A percentile compares a stretch with the other conserved stretches of the same genome.
These are phyloP conservation scores for Cremastobaeus sp. DNA, from an alignment of 2,888 invertebrate species.

Conservation along the genomic window DNA sequence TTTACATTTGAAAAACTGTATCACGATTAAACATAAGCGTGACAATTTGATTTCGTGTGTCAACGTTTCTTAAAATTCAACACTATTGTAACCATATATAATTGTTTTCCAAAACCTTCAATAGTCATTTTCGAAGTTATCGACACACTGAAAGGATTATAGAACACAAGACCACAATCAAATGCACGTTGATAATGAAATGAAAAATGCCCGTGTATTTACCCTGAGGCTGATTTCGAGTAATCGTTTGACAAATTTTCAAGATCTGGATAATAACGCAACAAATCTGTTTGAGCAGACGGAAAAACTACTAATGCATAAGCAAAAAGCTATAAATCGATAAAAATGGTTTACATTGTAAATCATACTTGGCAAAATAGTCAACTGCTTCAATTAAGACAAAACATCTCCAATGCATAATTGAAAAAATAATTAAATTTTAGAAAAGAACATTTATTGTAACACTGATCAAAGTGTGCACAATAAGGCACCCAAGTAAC, in stretches of 20 bases:
- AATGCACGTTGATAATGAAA: conserved; percentile 49
- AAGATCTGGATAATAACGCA: conserved; percentile 11
- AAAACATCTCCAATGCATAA: conserved; percentile 17
- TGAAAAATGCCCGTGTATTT: conserved; percentile 53
- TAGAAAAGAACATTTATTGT: not conserved
- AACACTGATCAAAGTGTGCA: too few relatives aligned
- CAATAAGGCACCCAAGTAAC: too few relatives aligned
- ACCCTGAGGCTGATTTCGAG: conserved; percentile 48
- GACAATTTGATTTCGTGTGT: too few relatives aligned
- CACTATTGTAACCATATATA: too few relatives aligned
- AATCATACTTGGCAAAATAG: conserved; percentile 11
- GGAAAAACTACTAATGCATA: too few relatives aligned
- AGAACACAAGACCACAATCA: conserved; percentile 33
- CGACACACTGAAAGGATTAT: conserved; percentile 20
- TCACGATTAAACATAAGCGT: not conserved
- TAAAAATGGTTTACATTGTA: too few relatives aligned
- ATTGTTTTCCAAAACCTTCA: too few relatives aligned
- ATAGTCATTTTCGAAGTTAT: too few relatives aligned
- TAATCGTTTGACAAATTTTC: conserved; percentile 20
- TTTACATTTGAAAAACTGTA: not conserved
- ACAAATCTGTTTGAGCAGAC: conserved; percentile 48
- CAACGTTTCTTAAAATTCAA: too few relatives aligned
- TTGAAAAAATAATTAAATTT: conserved; percentile 5
- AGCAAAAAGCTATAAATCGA: too few relatives aligned
- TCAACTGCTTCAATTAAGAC: conserved; percentile 3